phyloP scores from a whole-genome alignment of 2,113 vertebrate species.

The Ceuthmochares aereus region DNA sequence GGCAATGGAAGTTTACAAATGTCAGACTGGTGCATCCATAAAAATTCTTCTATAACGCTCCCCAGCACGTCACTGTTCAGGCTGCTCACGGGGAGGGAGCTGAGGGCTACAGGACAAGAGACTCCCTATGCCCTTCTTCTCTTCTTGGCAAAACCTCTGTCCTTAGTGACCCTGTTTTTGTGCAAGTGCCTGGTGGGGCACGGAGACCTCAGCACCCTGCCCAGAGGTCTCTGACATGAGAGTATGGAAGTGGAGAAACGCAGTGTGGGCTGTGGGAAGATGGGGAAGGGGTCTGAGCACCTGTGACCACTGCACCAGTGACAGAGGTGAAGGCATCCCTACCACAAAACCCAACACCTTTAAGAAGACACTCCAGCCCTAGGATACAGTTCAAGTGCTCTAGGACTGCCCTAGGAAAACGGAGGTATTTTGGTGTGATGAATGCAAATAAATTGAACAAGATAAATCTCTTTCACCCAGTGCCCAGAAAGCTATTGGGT shows the following conservation, averaged over 20 bases:
- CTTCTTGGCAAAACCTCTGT: not conserved
- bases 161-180: rapidly evolving
- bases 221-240: not conserved
- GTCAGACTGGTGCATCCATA: not conserved
- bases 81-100: not conserved
- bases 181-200: not conserved
- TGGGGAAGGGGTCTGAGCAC: not conserved
- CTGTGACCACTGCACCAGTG: not conserved
- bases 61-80: not conserved
- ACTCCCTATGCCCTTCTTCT: not conserved
- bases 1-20: not conserved
- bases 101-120: not conserved
- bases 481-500: not conserved
- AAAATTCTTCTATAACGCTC: not conserved
- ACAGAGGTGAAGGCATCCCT: not conserved
- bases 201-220: not conserved
- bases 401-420: not conserved
- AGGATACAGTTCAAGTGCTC: not conserved
- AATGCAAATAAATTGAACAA: not conserved
- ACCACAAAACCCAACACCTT: not conserved
- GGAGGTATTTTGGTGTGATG: not conserved
- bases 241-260: not conserved
- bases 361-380: not conserved
- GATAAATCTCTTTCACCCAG: too few species aligned
- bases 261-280: rapidly evolving